Evolutionary conservation across 2,113 vertebrate genomes (phyloP).

Genomic region (Poeciliopsis prolifica): DNA sequence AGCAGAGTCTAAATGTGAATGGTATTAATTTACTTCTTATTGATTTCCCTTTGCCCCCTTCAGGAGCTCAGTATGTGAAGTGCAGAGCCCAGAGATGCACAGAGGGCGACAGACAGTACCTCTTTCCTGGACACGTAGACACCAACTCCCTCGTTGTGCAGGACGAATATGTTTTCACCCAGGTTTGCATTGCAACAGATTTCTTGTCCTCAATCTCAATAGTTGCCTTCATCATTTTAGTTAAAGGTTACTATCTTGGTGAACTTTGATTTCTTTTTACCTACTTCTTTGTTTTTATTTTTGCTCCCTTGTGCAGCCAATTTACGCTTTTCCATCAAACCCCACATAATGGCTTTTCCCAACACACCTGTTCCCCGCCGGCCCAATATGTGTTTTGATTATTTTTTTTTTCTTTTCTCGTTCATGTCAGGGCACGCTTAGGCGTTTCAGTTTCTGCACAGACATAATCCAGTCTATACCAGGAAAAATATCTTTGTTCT

Average conservation of each 20-base stretch:
- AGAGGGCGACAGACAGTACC: slow-evolving; percentile 85
- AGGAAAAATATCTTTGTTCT: slow-evolving; percentile 45
- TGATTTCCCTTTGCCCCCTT: slow-evolving; percentile 58
- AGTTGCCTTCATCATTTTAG: slow-evolving; percentile 19
- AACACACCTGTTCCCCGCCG: slow-evolving; percentile 70
- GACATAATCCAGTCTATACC: slow-evolving; percentile 34
- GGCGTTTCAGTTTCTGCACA: slow-evolving; percentile 41
- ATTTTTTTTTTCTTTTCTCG: slow-evolving; percentile 2
- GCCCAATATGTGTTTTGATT: slow-evolving; percentile 61
- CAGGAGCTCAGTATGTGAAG: slow-evolving; percentile 92
- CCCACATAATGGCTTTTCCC: slow-evolving; percentile 62
- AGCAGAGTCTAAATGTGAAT: slow-evolving; percentile 31
- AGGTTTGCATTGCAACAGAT: slow-evolving; percentile 76
- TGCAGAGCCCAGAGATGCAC: slow-evolving; percentile 92
- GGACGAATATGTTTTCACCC: slow-evolving; percentile 95
- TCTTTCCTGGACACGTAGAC: slow-evolving; percentile 89
- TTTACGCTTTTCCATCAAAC: slow-evolving; percentile 66
- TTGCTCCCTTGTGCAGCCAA: slow-evolving; percentile 33
- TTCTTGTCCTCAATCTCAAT: slow-evolving; percentile 23
- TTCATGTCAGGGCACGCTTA: slow-evolving; percentile 44
- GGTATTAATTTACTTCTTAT: slow-evolving; percentile 52
- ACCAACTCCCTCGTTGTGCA: slow-evolving; percentile 95
- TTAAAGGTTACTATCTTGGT: slow-evolving; percentile 17
- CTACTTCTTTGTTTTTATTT: slow-evolving; percentile 19
- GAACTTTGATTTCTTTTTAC: slow-evolving; percentile 31